Base-by-base conservation (phyloP, 2,888 invertebrate genomes). In the Dyspetes luteomarginatus region DNA sequence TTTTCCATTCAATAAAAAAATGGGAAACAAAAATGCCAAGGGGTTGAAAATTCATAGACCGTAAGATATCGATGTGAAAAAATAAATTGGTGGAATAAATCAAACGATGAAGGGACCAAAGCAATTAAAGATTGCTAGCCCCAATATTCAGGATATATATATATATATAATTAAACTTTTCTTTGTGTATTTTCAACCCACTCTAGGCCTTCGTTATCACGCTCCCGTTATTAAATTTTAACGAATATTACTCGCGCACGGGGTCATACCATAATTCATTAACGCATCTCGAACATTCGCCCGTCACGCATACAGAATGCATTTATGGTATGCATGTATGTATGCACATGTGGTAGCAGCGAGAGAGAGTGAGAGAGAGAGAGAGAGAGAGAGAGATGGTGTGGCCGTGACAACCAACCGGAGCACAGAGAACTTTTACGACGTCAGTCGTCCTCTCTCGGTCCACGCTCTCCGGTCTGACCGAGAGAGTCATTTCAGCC, bases 371-470 rank as follows among this genome's bases (percentile, higher is more conserved):
- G 36, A 15, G 48, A 55, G 19, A 19, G 64, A 48, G 50, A 69
- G 69, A 24, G 43, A 26, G 58, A 4, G 9, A 26, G 41, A 17
- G 68, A 45, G 71, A 28, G 45, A 28, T 19, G 56, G 19, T 50
- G 60, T 56, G 3, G 26, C 71, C 48, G 83, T 76, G 79, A 75
- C 75, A 71, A 67, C 75, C 58, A 75, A 75, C 65, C 71, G 75
- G 75, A 50, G 65, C 71, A 71, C 75, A 65, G 79, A 75, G 75
- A 71, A 80, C 75, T 81, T 81, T 81, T 79, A 81, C 81, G 78
- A 78, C 74, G 74, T 50, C 74, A 68, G 64, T 74, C 78, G 73
- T 75, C 56, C 73, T 43, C 65, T 12, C 4, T 15, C 3, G 17
- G n/a, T n/a, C 17, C 45, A 45, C 17, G 45, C n/a, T n/a, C 45